Base-by-base conservation (phyloP, 23 tunicate species). In the Diplosoma virens region DNA sequence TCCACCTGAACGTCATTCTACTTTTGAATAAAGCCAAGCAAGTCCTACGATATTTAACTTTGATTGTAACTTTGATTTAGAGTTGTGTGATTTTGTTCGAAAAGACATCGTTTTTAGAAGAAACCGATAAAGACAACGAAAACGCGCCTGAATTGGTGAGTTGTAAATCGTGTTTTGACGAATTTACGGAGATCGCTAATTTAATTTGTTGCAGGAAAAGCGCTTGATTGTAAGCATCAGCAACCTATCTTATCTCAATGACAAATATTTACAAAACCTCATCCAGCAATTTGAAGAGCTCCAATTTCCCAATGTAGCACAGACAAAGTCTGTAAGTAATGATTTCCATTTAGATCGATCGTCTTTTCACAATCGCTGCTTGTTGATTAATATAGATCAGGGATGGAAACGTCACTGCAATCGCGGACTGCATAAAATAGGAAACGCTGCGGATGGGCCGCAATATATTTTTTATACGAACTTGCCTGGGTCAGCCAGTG, bases 291-390 rank as follows among this genome's bases (percentile, higher is more conserved):
- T 89, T 30, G 35, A 65, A 21, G 64, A 72, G 48, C 79, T 82
- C 0, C 29, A 41, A 1, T 89, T 89, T 63, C 96, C 96, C 0
- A 60, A 83, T 25, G 82, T 89, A 34, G 89, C 47, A 2, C 75
- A 27, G 50, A 83, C 88, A 0, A 41, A 35, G n/a, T n/a, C n/a
- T n/a, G n/a, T n/a, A n/a, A n/a, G n/a, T n/a, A n/a, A n/a, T n/a
- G n/a, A n/a, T n/a, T n/a, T n/a, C n/a, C n/a, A n/a, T n/a, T n/a
- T n/a, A n/a, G n/a, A n/a, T n/a, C n/a, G n/a, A n/a, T n/a, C n/a
- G n/a, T n/a, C n/a, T n/a, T n/a, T n/a, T n/a, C n/a, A n/a, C n/a
- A n/a, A n/a, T n/a, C n/a, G n/a, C n/a, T n/a, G n/a, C n/a, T n/a
- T n/a, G n/a, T n/a, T n/a, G n/a, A n/a, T n/a, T n/a, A n/a, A n/a